Conservation (phyloP, 2,113 vertebrate genomes). For the Rostratula benghalensis region DNA sequence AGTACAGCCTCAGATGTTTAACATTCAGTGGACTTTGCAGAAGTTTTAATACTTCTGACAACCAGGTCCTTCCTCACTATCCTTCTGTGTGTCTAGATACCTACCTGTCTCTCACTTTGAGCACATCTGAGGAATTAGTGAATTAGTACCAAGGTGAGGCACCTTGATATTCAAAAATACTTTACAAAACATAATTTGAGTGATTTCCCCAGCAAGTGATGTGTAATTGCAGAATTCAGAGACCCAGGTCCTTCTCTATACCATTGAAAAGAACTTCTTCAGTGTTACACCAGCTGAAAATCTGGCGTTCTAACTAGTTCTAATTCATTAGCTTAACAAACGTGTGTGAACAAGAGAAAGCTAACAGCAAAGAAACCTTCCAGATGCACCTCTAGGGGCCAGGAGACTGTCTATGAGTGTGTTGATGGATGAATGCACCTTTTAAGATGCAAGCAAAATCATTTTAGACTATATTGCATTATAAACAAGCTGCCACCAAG, state of each 20-base stretch:
- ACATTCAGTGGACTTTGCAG: not conserved
- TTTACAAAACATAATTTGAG: not conserved
- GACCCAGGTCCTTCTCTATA: not conserved
- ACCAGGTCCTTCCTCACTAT: not conserved
- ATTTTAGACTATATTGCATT: not conserved
- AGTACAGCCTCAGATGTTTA: not conserved
- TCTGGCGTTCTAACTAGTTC: not conserved
- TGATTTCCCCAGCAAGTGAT: not conserved
- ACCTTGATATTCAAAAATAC: not conserved
- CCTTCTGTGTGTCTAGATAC: not conserved
- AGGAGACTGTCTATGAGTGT: not conserved
- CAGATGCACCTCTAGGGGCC: not conserved
- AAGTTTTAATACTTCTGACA: not conserved
- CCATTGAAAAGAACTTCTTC: not conserved
- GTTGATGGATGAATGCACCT: not conserved
- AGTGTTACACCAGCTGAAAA: not conserved
- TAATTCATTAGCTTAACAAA: not conserved
- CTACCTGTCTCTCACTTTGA: not conserved
- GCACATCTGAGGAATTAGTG: not conserved
- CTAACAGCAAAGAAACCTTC: not conserved
- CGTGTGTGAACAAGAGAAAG: not conserved
- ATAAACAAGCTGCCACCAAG: not conserved
- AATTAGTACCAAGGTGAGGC: not conserved
- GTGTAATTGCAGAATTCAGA: not conserved
- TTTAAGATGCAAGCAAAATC: conserved; percentile 20